Base-by-base conservation (phyloP, 2,113 vertebrate genomes). In the Megaleporinus macrocephalus region DNA sequence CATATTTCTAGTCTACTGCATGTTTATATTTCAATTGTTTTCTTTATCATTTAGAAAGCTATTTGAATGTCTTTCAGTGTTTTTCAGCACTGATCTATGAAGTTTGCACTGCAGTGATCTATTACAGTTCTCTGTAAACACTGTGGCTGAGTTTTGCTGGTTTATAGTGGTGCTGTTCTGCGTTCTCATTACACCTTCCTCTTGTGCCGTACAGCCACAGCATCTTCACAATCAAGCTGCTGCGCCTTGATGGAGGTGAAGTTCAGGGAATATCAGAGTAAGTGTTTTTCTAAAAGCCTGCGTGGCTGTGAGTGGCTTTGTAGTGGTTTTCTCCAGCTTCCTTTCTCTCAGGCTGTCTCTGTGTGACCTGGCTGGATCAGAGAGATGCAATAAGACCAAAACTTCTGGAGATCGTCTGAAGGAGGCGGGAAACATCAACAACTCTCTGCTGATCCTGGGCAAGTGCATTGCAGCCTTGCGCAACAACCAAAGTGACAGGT, bases 361-460 rank as follows among this genome's bases (percentile, higher is more conserved):
- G 24, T 97, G 96, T 86, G 96, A 97, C 85, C 91, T 98, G 88
- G 96, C 97, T 41, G 97, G 96, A 10, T 97, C 96, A 18, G 96
- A 98, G 86, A 88, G 96, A 81, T 97, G 96, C 85, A 95, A 96
- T 89, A 97, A 96, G 91, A 94, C 96, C 6, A 94, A 96, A 41
- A 95, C 95, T 0, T 94, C 96, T 77, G 96, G 96, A 49, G 95
- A 97, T 18, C 89, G 96, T 73, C 92, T 98, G 7, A 97, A 96
- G 88, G 97, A 98, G 88, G 96, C 96, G 0, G 96, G 95, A 5
- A 98, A 96, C 84, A 97, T 98, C 22, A 98, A 97, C 89, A 96
- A 94, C 85, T 97, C 96, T 4, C 93, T 97, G 81, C 95, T 97
- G 71, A 98, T 95, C 73, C 92, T 98, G 86, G 97, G 96, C 49